These are phyloP conservation scores for Agapornis roseicollis DNA, from an alignment of 2,113 vertebrate species.

Conservation along the genomic window DNA sequence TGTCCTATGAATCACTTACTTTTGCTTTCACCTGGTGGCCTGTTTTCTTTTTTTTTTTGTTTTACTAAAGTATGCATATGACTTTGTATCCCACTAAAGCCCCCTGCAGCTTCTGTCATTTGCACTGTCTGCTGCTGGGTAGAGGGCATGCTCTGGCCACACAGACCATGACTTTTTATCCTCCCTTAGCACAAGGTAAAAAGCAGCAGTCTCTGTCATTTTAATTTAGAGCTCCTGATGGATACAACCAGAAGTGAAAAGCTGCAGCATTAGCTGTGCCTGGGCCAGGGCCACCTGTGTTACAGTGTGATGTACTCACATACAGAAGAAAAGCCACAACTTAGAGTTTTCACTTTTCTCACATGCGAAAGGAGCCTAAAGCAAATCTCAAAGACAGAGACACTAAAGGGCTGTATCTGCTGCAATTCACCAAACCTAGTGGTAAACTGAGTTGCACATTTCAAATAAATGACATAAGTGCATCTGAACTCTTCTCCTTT, in stretches of 20 bases:
- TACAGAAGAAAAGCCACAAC: neutral
- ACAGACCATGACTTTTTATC: neutral
- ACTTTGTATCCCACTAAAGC: neutral
- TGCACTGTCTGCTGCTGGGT: neutral
- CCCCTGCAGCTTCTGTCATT: neutral
- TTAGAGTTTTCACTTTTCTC: neutral
- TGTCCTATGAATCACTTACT: neutral
- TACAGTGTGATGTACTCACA: fast-evolving
- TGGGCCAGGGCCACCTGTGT: fast-evolving
- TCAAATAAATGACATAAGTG: neutral
- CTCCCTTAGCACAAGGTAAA: neutral
- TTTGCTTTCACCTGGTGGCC: neutral
- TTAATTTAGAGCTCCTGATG: neutral
- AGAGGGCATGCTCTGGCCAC: neutral
- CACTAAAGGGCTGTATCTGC: neutral
- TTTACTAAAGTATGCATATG: too few species aligned
- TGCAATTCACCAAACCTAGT: neutral
- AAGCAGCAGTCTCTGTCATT: neutral
- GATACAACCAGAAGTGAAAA: neutral
- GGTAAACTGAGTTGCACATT: neutral
- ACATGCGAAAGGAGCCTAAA: neutral
- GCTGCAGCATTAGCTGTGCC: fast-evolving
- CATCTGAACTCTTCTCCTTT: neutral
- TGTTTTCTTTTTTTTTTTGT: neutral
- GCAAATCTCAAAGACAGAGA: neutral